Evolutionary conservation across 1,140 invertebrate species (phyloP), one percentile per base, ranked within the genome.

Genomic region (Tribolium madens): DNA sequence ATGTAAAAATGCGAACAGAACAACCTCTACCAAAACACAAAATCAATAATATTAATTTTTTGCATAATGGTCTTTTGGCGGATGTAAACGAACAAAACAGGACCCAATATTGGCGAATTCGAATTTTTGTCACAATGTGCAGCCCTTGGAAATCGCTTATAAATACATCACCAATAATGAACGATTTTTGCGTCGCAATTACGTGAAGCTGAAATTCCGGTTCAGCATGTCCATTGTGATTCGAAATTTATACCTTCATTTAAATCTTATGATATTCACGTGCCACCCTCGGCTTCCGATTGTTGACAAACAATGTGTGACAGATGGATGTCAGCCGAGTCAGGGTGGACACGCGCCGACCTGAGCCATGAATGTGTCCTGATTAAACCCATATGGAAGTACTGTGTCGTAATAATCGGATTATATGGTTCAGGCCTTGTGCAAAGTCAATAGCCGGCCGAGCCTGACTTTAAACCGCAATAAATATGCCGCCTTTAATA

Each of bases 391-490:
- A 78, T 78, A 73, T 72, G 77, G 68, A 76, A 73, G 77, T 70
- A 78, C 73, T 78, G 77, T 64, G 36, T 78, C 48, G 77, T 73
- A 76, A 74, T 78, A 78, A 78, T 78, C 73, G 53, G 74, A 78
- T 78, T 78, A 78, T 70, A 71, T 78, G 77, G 64, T 60, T 36
- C 68, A 33, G 50, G 53, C 21, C 21, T 5, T 26, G 21, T 5
- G 21, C 15, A 47, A 71, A 71, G 42, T 72, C 70, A 71, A 71
- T 71, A 71, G 69, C 36, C 15, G 14, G 52, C 26, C 57, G 57
- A 64, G 26, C 9, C 13, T 33, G 57, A 64, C 57, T 64, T 33
- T 64, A 64, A 64, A 33, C 26, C 57, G 57, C 57, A 64, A 64
- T 64, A 64, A 64, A 64, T 64, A 64, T 64, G 26, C 57, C 18